phyloP scores from a whole-genome alignment of 2,113 vertebrate genomes.

The Gobio gobio region DNA sequence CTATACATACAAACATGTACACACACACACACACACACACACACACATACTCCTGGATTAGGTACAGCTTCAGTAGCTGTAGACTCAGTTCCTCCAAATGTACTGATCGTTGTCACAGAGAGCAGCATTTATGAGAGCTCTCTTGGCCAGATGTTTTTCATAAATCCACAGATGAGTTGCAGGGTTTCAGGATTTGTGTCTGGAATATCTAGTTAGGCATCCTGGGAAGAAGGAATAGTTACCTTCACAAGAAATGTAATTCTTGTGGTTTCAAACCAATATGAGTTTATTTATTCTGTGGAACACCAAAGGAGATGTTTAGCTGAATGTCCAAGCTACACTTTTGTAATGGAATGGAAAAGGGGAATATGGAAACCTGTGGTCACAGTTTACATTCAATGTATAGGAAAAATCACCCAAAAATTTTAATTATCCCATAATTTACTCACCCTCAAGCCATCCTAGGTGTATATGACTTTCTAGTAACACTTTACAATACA shows the following conservation, averaged over 20 bases:
- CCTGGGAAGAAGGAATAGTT: not conserved
- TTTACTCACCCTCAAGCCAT: too few species aligned
- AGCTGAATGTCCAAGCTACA: slow-evolving; percentile 49
- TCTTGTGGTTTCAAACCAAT: not conserved
- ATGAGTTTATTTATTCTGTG: not conserved
- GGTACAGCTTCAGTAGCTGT: slow-evolving; percentile 62
- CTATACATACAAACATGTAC: not conserved
- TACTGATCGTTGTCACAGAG: slow-evolving; percentile 65
- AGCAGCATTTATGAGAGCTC: slow-evolving; percentile 16
- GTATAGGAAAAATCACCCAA: too few species aligned
- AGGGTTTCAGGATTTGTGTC: not conserved
- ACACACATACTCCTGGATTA: slow-evolving; percentile 53
- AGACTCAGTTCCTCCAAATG: slow-evolving; percentile 65
- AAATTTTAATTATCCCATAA: too few species aligned
- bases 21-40: slow-evolving; percentile 54
- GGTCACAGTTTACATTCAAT: too few species aligned
- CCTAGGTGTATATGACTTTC: too few species aligned
- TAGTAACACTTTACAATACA: too few species aligned
- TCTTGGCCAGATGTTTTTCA: slow-evolving; percentile 28
- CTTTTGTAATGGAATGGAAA: slow-evolving; percentile 28
- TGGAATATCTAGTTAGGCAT: not conserved
- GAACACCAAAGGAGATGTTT: not conserved
- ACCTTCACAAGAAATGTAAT: not conserved
- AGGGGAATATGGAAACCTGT: too few species aligned
- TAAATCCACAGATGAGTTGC: slow-evolving; percentile 23